phyloP scores from a whole-genome alignment of 2,888 invertebrate species.

The Miltochrista miniata region DNA sequence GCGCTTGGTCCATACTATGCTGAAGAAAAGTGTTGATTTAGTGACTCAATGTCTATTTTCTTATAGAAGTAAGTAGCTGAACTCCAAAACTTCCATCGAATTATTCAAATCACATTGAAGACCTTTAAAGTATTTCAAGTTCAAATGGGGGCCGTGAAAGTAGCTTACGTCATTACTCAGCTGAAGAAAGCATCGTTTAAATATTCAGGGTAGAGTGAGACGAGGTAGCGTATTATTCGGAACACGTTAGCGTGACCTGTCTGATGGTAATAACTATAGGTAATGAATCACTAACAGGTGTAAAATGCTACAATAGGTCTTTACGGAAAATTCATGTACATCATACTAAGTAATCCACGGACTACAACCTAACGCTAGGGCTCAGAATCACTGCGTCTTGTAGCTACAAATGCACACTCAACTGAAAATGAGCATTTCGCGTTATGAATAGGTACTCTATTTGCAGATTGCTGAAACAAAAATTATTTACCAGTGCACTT shows the following conservation, averaged over 20 bases:
- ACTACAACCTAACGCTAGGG: too few species aligned
- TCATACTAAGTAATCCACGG: too few species aligned
- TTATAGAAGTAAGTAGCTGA: too few species aligned
- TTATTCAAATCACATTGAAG: background rate
- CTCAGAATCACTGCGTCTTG: too few species aligned
- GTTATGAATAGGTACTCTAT: too few species aligned
- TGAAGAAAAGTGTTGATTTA: too few species aligned
- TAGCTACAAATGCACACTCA: too few species aligned
- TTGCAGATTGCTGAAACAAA: too few species aligned
- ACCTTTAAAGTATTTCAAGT: slow-evolving; percentile 8
- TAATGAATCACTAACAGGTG: slow-evolving; percentile 35
- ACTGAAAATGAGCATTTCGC: too few species aligned
- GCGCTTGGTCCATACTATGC: too few species aligned
- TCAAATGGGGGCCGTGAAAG: slow-evolving; percentile 27
- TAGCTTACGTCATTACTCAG: slow-evolving; percentile 55
- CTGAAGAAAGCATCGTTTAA: slow-evolving; percentile 53
- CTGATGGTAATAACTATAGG: slow-evolving; percentile 39
- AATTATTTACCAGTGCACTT: too few species aligned
- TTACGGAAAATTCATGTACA: slow-evolving; percentile 5
- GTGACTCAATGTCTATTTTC: too few species aligned
- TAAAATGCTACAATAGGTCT: slow-evolving; percentile 6
- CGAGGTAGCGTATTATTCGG: slow-evolving; percentile 55
- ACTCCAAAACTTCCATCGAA: background rate
- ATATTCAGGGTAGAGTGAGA: slow-evolving; percentile 61
- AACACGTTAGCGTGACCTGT: slow-evolving; percentile 44